Base-by-base conservation (phyloP, 2,113 vertebrate species). In the Emydura subglobosa region DNA sequence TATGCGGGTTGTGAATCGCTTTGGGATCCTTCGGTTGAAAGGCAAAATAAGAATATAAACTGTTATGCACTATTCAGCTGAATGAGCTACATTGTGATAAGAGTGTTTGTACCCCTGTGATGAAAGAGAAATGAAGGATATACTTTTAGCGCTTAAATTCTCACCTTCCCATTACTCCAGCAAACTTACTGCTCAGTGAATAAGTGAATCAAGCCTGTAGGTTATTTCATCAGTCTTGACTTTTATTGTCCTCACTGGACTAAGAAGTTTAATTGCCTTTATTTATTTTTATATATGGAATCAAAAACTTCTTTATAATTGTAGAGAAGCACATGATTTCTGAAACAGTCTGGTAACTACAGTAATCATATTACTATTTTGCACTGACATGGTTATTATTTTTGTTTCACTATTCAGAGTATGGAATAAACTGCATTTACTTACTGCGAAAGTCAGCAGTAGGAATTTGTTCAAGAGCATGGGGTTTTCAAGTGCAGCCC, bases 391-490 rank as follows among this genome's bases (percentile, higher is more conserved):
- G 25, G 2, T 4, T 54, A 5, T 13, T 4, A 27, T 34, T 86
- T 59, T 29, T 81, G 82, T 22, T 34, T 29, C 7, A 44, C 14
- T 34, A 10, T n/a, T 80, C 68, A n/a, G 25, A 21, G 3, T 2
- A 51, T 1, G 13, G 34, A 55, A 13, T 13, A 14, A 2, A 65
- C 13, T 3, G 29, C 39, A 1, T 10, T 90, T 93, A 99, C 99
- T 96, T 97, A 99, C 99, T 29, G 99, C 99, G 76, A 99, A 99
- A 2, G 99, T 99, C 98, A 99, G 96, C 80, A 99, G 98, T 92
- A 99, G 97, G 96, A 99, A 99, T 96, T 97, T 99, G 98, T 98
- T 99, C 91, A 99, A 96, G 79, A 99, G 96, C 74, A 99, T 97
- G 1, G 99, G 99, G 96, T 99, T 98, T 89, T 99, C 98, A 42